Percentiles rank a stretch among this genome's conserved stretches.
Conservation (phyloP, 2,113 vertebrate genomes). For the Dryoscopus gambensis region DNA sequence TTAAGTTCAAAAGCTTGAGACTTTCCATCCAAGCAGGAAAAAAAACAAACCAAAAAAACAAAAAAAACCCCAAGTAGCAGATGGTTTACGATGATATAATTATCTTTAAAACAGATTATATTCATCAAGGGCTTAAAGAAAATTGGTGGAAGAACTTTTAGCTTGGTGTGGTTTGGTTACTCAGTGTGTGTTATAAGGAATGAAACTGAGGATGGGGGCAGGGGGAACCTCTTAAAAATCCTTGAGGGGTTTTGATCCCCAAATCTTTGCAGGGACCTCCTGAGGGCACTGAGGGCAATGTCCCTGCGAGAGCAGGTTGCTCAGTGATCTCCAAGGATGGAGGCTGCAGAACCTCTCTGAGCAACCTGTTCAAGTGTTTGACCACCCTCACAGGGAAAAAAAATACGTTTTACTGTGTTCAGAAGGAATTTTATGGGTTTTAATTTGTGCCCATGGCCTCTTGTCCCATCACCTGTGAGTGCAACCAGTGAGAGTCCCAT, state of each 20-base stretch:
- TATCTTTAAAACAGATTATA: neutral
- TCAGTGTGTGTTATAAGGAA: neutral
- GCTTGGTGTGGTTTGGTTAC: neutral
- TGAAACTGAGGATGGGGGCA: neutral
- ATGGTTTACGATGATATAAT: slow-evolving; percentile 12
- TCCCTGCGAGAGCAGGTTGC: neutral
- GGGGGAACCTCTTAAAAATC: neutral
- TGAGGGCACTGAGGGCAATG: neutral
- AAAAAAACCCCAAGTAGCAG: neutral
- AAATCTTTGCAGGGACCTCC: neutral
- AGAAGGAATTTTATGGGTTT: neutral
- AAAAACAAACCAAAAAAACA: too few relatives aligned
- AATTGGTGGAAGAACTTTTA: neutral
- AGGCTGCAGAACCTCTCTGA: neutral
- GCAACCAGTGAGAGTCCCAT: neutral
- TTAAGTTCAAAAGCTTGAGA: slow-evolving; percentile 31
- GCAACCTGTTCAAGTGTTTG: neutral
- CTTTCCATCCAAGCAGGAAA: neutral
- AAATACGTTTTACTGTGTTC: neutral
- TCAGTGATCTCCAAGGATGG: neutral
- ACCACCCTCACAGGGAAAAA: neutral
- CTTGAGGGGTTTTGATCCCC: neutral
- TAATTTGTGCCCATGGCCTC: neutral
- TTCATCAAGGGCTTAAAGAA: neutral
- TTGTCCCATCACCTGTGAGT: neutral